These are phyloP conservation scores for Cybosia mesomella DNA, from an alignment of 2,888 invertebrate genomes.

Conservation along the genomic window DNA sequence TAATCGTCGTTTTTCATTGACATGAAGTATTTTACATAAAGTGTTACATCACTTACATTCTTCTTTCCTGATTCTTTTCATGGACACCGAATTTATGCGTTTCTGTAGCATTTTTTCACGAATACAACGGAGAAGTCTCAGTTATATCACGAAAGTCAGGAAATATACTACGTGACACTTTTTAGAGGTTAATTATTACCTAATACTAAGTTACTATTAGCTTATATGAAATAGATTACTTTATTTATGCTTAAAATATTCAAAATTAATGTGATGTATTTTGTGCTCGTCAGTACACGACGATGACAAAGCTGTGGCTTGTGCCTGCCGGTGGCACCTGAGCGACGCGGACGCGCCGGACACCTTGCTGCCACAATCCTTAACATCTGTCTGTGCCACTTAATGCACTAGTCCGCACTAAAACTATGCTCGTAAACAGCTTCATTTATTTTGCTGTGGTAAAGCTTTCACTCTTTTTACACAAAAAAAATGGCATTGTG, in stretches of 20 bases:
- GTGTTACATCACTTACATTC: too few species aligned
- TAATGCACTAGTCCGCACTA: conserved; percentile 44
- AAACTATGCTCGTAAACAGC: conserved; percentile 36
- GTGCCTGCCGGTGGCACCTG: conserved; percentile 82
- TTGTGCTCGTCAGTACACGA: conserved; percentile 56
- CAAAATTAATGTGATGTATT: conserved; percentile 13
- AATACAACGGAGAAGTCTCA: too few species aligned
- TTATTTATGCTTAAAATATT: not conserved
- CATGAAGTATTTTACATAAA: too few species aligned
- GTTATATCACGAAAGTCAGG: too few species aligned
- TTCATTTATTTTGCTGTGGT: conserved; percentile 32
- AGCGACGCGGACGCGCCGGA: conserved; percentile 71
- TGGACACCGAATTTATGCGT: too few species aligned
- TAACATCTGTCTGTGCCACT: conserved; percentile 74
- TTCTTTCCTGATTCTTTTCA: too few species aligned
- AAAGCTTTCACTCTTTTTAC: conserved; percentile 20
- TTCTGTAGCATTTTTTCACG: too few species aligned
- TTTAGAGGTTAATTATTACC: not conserved
- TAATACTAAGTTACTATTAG: too few species aligned
- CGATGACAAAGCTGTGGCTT: conserved; percentile 77
- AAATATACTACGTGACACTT: too few species aligned
- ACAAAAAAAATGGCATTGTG: conserved; percentile 15
- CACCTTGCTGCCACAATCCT: conserved; percentile 81
- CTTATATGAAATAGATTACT: not conserved
- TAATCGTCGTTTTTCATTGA: too few species aligned